Conservation (phyloP, 2,113 vertebrate genomes). For the Brachypteracias leptosomus region DNA sequence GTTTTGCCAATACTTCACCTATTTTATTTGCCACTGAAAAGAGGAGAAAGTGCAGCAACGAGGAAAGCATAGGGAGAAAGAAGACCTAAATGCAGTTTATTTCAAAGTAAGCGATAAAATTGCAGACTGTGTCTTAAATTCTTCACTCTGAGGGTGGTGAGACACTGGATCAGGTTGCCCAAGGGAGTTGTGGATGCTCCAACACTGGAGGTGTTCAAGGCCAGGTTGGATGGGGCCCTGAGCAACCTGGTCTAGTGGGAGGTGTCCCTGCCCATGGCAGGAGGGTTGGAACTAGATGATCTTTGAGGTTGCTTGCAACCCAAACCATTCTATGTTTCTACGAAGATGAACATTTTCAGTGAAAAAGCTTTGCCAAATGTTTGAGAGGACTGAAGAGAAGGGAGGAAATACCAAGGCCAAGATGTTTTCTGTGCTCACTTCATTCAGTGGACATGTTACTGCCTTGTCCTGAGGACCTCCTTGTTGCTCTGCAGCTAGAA, state of each 20-base stretch:
- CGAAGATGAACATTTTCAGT: neutral
- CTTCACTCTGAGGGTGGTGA: too few species aligned
- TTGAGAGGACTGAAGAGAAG: neutral
- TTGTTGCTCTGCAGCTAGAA: neutral
- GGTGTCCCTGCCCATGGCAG: too few species aligned
- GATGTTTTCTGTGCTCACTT: neutral
- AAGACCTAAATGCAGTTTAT: neutral
- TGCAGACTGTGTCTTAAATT: neutral
- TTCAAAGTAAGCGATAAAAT: neutral
- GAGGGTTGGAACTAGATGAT: too few species aligned
- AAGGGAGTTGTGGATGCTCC: too few species aligned
- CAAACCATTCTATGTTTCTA: too few species aligned
- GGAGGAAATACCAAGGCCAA: neutral
- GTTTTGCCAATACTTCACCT: neutral
- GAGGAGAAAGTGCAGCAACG: neutral
- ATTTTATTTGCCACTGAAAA: neutral
- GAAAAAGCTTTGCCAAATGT: neutral
- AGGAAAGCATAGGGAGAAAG: neutral
- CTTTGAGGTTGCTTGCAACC: too few species aligned
- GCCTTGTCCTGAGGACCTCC: neutral
- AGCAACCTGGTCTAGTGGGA: too few species aligned
- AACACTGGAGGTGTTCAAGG: too few species aligned
- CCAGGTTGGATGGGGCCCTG: too few species aligned
- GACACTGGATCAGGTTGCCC: too few species aligned
- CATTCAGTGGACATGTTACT: fast-evolving